phyloP scores from a whole-genome alignment of 1,140 invertebrate genomes.

The Drosophila erecta region DNA sequence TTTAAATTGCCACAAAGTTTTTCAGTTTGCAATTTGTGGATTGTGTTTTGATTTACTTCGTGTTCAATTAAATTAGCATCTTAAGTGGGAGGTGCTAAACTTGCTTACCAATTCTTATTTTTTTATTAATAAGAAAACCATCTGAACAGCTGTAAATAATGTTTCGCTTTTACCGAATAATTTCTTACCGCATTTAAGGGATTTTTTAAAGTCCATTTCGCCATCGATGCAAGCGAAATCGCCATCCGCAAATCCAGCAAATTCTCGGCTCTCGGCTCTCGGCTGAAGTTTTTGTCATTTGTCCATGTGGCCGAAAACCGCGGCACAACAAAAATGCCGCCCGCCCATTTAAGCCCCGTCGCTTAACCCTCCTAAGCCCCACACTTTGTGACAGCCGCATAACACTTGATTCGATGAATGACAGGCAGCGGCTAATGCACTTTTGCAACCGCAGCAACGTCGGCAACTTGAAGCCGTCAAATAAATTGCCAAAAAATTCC shows the following conservation, averaged over 20 bases:
- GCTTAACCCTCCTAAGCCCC: background rate
- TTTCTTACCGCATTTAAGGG: background rate
- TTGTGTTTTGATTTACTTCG: too few relatives aligned
- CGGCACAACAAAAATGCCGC: constrained; percentile 18
- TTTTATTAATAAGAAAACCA: too few relatives aligned
- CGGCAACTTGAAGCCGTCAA: constrained; percentile 81
- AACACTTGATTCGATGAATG: constrained; percentile 63
- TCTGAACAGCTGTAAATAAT: background rate
- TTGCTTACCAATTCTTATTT: too few relatives aligned
- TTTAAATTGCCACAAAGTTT: too few relatives aligned
- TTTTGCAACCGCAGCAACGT: constrained; percentile 81
- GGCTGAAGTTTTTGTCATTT: constrained; percentile 2
- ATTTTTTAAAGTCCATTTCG: background rate
- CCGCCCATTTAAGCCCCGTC: constrained; percentile 2
- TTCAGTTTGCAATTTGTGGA: too few relatives aligned
- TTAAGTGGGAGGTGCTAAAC: too few relatives aligned
- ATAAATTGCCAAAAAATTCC: constrained; percentile 75
- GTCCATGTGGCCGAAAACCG: constrained; percentile 2
- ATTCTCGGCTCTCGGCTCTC: background rate
- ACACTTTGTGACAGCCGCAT: constrained; percentile 33
- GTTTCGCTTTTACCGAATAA: background rate
- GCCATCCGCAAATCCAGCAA: constrained; percentile 4
- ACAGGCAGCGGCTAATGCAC: constrained; percentile 78
- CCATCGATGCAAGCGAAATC: constrained; percentile 5
- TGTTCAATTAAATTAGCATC: too few relatives aligned